Evolutionary conservation across 2,797 vertebrate genomes (phyloP).

Genomic region (Miichthys miiuy): DNA sequence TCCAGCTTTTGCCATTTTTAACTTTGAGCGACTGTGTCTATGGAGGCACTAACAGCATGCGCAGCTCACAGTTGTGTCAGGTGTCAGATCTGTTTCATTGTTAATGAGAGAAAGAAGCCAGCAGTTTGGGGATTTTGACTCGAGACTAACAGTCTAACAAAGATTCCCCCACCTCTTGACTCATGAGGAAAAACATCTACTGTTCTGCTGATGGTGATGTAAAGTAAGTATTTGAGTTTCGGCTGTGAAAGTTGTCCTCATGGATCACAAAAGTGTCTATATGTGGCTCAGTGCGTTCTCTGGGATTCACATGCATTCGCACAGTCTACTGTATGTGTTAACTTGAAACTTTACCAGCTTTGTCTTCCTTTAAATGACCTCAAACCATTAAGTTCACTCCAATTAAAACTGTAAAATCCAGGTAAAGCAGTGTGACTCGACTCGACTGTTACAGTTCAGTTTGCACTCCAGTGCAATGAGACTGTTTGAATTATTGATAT

Average conservation of each 20-base stretch:
- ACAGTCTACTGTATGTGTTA: no score
- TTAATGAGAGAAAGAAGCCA: conserved; percentile 48
- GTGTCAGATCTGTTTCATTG: conserved; percentile 48
- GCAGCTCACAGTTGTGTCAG: conserved; percentile 25
- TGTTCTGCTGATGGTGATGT: neutral
- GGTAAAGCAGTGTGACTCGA: conserved; percentile 15
- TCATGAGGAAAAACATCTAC: conserved; percentile 8
- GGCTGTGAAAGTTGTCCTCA: neutral
- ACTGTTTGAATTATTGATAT: conserved; percentile 71
- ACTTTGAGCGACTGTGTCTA: conserved; percentile 5
- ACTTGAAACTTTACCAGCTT: neutral
- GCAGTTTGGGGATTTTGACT: conserved; percentile 13
- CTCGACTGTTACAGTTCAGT: conserved; percentile 37
- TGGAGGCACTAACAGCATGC: conserved; percentile 15
- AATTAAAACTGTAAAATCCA: conserved; percentile 13
- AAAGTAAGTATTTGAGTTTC: conserved; percentile 1
- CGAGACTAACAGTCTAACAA: neutral
- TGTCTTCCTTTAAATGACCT: neutral
- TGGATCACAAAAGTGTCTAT: conserved; percentile 12
- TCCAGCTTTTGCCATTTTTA: conserved; percentile 34
- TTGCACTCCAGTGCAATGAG: conserved; percentile 36
- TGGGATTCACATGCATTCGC: neutral
- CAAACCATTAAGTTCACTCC: neutral
- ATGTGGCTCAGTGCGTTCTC: neutral
- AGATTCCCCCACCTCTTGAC: neutral